Conservation (phyloP, 1,140 invertebrate species). For the Drosophila jambulina region DNA sequence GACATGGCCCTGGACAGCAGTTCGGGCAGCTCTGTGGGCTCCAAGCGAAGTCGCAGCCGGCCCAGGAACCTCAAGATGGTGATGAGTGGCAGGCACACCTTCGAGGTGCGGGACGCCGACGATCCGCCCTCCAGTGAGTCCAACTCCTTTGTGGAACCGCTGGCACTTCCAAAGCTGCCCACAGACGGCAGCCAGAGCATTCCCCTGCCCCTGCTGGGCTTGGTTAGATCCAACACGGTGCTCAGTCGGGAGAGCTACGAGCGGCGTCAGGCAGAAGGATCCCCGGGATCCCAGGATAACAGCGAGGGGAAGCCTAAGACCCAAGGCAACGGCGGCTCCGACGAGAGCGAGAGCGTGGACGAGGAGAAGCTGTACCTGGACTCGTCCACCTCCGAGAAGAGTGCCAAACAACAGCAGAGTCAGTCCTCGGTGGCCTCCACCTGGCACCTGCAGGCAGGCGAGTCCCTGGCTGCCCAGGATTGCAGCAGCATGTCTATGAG, state of each 20-base stretch:
- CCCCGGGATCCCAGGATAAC: conserved; percentile 22
- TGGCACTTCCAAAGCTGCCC: conserved; percentile 86
- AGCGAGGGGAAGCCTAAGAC: conserved; percentile 19
- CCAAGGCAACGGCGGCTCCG: conserved; percentile 47
- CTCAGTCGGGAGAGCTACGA: conserved; percentile 76
- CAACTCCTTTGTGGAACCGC: conserved; percentile 87
- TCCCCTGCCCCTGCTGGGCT: conserved; percentile 68
- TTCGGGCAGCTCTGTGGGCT: conserved; percentile 74
- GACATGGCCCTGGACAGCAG: conserved; percentile 85
- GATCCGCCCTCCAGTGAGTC: conserved; percentile 87
- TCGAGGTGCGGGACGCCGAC: conserved; percentile 87
- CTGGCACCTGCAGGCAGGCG: conserved; percentile 87
- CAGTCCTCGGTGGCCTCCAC: conserved; percentile 86
- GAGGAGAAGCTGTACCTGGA: conserved; percentile 84
- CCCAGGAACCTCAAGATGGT: conserved; percentile 87
- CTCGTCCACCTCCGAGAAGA: conserved; percentile 82
- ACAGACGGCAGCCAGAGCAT: conserved; percentile 87
- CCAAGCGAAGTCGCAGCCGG: conserved; percentile 81
- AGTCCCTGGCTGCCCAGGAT: conserved; percentile 88
- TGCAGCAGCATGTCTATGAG: conserved; percentile 87
- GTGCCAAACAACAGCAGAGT: conserved; percentile 85
- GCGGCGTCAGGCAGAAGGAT: conserved; percentile 42
- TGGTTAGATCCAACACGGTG: conserved; percentile 81
- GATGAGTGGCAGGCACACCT: conserved; percentile 87
- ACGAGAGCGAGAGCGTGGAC: conserved; percentile 79